A percentile compares a stretch with the other conserved stretches of the same genome.
These are phyloP conservation scores for Trissonchulus latispiculum DNA, from an alignment of 2,888 invertebrate species.

Conservation along the genomic window DNA sequence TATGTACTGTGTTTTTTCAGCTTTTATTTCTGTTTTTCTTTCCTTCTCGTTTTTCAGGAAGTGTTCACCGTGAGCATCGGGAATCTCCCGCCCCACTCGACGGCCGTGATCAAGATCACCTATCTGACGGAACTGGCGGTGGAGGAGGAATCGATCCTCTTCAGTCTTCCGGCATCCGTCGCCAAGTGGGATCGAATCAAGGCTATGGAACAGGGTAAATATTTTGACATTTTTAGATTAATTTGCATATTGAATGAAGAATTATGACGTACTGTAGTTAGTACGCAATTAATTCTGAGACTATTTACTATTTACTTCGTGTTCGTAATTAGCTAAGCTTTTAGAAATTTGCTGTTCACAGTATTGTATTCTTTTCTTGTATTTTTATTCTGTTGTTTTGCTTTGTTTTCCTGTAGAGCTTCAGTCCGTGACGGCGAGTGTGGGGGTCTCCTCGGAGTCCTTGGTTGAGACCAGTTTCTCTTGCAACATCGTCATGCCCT, in stretches of 20 bases:
- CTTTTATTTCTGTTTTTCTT: too few relatives aligned
- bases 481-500: slow-evolving; percentile 10
- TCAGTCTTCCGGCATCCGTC: slow-evolving; percentile 44
- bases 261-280: too few relatives aligned
- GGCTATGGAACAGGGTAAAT: slow-evolving; percentile 25
- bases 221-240: too few relatives aligned
- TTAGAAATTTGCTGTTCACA: too few relatives aligned
- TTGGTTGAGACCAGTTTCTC: background rate
- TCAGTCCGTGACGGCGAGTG: background rate
- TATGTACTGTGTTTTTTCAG: too few relatives aligned
- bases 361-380: too few relatives aligned
- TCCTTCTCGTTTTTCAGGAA: slow-evolving; percentile 37
- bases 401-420: too few relatives aligned
- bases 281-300: too few relatives aligned
- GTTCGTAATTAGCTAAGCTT: too few relatives aligned
- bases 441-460: background rate
- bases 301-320: too few relatives aligned
- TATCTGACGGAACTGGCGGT: slow-evolving; percentile 46
- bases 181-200: slow-evolving; percentile 44
- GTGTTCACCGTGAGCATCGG: slow-evolving; percentile 48
- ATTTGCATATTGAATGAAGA: too few relatives aligned
- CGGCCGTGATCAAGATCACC: slow-evolving; percentile 46
- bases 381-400: too few relatives aligned
- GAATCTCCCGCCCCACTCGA: slow-evolving; percentile 44
- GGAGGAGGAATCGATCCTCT: slow-evolving; percentile 44